These are phyloP conservation scores for Cebus imitator DNA, from an alignment of 2,113 vertebrate species.

Conservation along the genomic window DNA sequence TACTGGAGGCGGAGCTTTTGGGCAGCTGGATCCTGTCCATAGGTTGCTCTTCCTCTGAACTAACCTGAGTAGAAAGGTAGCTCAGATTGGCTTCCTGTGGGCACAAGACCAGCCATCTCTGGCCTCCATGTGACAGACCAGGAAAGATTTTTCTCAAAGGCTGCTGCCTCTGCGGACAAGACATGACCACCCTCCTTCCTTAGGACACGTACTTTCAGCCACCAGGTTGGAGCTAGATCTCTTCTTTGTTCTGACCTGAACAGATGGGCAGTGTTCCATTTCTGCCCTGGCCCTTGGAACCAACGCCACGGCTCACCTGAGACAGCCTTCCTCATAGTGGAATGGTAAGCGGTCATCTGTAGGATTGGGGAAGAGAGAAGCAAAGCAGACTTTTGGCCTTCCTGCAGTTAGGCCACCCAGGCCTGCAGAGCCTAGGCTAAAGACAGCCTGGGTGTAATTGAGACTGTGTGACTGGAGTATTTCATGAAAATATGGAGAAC, in stretches of 20 bases:
- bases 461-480: neutral
- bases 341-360: neutral
- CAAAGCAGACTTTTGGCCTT: neutral
- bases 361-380: neutral
- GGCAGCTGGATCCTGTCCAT: neutral
- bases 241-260: neutral
- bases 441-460: accelerated
- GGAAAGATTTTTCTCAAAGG: neutral
- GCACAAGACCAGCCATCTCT: neutral
- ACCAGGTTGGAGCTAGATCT: neutral
- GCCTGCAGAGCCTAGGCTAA: too few species aligned
- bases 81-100: neutral
- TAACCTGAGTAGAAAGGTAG: neutral
- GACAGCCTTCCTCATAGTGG: neutral
- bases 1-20: accelerated
- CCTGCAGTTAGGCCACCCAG: accelerated
- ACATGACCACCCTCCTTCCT: neutral
- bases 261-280: neutral
- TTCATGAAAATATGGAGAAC: neutral
- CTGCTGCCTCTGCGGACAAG: neutral
- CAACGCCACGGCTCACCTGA: accelerated
- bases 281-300: neutral
- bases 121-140: neutral
- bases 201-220: neutral
- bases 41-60: neutral